A percentile compares a stretch with the other conserved stretches of the same genome.
These are phyloP conservation scores for Spinibarbus caldwelli DNA, from an alignment of 2,797 vertebrate species.

Conservation along the genomic window DNA sequence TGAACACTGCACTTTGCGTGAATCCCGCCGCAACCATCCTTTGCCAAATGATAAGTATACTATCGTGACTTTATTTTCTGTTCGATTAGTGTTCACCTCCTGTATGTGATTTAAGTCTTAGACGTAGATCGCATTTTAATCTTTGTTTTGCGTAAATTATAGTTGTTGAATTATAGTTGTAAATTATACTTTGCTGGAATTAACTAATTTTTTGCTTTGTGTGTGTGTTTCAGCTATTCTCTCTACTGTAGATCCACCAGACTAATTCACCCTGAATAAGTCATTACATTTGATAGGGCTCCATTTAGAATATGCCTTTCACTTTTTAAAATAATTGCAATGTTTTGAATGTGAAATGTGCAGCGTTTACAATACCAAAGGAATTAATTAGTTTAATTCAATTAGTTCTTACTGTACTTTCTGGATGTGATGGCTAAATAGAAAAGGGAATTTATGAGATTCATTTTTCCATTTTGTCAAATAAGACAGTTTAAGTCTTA, in stretches of 20 bases:
- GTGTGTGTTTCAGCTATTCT: neutral
- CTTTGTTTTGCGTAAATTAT: no score
- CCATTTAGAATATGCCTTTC: neutral
- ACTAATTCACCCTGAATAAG: constrained; percentile 5
- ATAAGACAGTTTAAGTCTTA: neutral
- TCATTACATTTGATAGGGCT: neutral
- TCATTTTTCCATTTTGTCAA: neutral
- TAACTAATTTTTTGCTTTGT: constrained; percentile 3
- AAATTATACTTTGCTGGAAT: no score
- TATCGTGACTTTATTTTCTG: no score
- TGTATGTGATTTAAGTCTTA: no score
- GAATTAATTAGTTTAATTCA: neutral
- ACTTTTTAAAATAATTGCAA: neutral
- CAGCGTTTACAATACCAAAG: neutral
- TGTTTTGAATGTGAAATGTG: constrained; percentile 1
- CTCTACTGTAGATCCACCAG: no score
- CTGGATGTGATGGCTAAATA: constrained; percentile 4
- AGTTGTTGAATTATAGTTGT: no score
- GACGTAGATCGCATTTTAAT: no score
- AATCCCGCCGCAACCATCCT: no score
- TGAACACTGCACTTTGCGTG: no score
- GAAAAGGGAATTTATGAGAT: neutral
- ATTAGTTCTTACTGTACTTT: neutral
- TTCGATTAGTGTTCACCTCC: no score
- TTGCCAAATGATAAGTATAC: no score